phyloP scores from a whole-genome alignment of 2,888 invertebrate genomes.

The Mesorhabditis belari region DNA sequence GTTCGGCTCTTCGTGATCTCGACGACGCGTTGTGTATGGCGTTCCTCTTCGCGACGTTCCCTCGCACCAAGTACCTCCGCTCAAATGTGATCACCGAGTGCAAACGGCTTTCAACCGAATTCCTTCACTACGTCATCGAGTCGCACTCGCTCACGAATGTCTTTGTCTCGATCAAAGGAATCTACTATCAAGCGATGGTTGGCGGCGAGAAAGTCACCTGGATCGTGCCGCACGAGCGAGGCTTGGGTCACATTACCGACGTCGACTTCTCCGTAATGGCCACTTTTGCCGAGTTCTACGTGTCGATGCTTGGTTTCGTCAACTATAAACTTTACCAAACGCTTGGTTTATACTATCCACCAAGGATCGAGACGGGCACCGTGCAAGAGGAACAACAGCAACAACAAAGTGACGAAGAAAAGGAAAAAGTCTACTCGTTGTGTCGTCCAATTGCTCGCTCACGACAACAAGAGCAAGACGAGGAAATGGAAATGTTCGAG shows the following conservation, averaged over 20 bases:
- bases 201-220: conserved; percentile 89
- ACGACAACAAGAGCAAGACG: no score
- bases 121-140: conserved; percentile 88
- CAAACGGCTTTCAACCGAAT: conserved; percentile 81
- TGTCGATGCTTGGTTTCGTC: conserved; percentile 85
- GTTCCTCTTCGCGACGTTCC: conserved; percentile 89
- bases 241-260: conserved; percentile 66
- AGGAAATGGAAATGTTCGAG: conserved; percentile 27
- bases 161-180: conserved; percentile 63
- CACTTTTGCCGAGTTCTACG: conserved; percentile 93
- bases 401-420: conserved; percentile 29
- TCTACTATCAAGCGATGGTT: conserved; percentile 93
- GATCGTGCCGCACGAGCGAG: conserved; percentile 92
- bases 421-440: conserved; percentile 42
- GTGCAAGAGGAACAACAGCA: no score
- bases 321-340: conserved; percentile 84
- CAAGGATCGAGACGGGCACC: conserved; percentile 63
- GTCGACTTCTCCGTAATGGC: conserved; percentile 81
- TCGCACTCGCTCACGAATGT: conserved; percentile 77
- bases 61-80: conserved; percentile 63
- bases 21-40: conserved; percentile 91
- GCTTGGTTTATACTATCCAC: conserved; percentile 85
- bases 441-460: conserved; percentile 43
- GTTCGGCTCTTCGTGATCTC: conserved; percentile 86
- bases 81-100: conserved; percentile 68